Evolutionary conservation across 2,888 invertebrate species (phyloP).

Genomic region (Leptopilina syphax): DNA sequence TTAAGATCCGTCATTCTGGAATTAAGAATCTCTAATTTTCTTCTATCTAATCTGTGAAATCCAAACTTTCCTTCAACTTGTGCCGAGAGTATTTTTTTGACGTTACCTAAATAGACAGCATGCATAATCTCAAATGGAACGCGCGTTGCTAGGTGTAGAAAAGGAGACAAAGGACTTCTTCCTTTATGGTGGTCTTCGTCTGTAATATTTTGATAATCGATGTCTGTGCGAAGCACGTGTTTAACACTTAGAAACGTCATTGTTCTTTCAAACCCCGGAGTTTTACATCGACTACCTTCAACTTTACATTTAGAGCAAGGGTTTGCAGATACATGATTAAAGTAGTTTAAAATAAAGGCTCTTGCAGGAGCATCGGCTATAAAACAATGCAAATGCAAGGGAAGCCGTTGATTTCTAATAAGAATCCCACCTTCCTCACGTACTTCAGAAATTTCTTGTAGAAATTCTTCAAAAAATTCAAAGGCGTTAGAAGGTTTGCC

Average conservation of each 20-base stretch:
- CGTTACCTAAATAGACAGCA: constrained; percentile 40
- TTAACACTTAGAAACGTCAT: constrained; percentile 43
- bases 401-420: no score
- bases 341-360: no score
- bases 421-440: no score
- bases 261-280: constrained; percentile 33
- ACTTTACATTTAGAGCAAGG: no score
- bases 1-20: constrained; percentile 26
- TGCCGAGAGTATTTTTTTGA: constrained; percentile 29
- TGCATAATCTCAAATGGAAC: constrained; percentile 44
- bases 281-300: constrained; percentile 37
- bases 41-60: constrained; percentile 18
- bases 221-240: constrained; percentile 41
- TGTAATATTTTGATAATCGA: constrained; percentile 26
- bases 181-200: background rate
- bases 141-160: constrained; percentile 19
- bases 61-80: background rate
- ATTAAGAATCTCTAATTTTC: constrained; percentile 1
- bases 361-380: no score
- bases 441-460: no score
- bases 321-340: no score
- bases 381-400: no score
- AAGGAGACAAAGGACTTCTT: background rate
- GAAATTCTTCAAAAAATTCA: no score
- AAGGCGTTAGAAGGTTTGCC: no score